A percentile compares a stretch with the other conserved stretches of the same genome.
These are phyloP conservation scores for Neotragus pygmaeus DNA, from an alignment of 2,113 vertebrate genomes.

Conservation along the genomic window DNA sequence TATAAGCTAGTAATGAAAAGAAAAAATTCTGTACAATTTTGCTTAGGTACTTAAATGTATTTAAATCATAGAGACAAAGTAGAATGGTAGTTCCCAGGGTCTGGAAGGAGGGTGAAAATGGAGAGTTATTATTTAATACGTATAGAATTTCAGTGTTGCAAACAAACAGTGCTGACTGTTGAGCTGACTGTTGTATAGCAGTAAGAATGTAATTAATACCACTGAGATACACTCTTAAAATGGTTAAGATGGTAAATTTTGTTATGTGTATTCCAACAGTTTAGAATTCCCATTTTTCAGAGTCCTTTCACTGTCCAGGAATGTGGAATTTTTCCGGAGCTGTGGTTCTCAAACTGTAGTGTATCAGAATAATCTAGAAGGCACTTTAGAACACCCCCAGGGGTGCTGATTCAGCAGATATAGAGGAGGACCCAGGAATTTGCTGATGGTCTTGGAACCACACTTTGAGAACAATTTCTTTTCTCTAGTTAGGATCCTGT, in stretches of 20 bases:
- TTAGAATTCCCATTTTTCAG: not conserved
- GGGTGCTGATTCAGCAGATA: not conserved
- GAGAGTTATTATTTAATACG: not conserved
- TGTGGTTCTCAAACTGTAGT: not conserved
- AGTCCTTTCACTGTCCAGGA: not conserved
- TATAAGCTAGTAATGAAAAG: not conserved
- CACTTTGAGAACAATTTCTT: not conserved
- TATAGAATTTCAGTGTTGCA: not conserved
- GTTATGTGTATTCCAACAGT: not conserved
- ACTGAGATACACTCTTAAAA: not conserved
- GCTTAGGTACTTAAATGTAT: not conserved
- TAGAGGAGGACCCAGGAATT: not conserved
- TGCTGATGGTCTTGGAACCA: not conserved
- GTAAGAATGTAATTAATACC: not conserved
- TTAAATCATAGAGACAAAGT: not conserved
- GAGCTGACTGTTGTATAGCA: not conserved
- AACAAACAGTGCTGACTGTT: not conserved
- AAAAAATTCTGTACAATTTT: not conserved
- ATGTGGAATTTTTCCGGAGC: not conserved
- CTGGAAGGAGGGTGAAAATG: not conserved
- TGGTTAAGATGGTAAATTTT: not conserved
- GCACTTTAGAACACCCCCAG: not conserved
- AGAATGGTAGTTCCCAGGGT: not conserved
- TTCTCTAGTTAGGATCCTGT: not conserved
- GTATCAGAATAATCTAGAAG: not conserved